These are phyloP conservation scores for Streptopelia turtur DNA, from an alignment of 2,797 vertebrate genomes.

Conservation along the genomic window DNA sequence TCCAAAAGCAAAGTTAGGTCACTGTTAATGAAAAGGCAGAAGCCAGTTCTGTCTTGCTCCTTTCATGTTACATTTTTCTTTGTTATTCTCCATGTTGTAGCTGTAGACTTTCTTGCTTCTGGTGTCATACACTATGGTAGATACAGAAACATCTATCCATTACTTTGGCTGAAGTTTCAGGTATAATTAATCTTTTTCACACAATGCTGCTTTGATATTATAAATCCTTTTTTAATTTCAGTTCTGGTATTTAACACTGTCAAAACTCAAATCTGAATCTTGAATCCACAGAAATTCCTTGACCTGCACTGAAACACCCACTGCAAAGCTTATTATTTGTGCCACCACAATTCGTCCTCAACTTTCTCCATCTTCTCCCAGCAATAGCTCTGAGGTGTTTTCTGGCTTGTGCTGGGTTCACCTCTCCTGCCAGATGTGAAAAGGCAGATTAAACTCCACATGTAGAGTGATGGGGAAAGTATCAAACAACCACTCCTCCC, in stretches of 20 bases:
- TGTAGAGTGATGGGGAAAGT: not conserved
- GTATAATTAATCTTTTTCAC: not conserved
- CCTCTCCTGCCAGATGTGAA: not conserved
- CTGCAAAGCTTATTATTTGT: not conserved
- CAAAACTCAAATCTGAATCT: not conserved
- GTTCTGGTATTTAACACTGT: not conserved
- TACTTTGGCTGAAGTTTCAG: not conserved
- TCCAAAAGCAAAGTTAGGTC: not conserved
- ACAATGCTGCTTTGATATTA: not conserved
- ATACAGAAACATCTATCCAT: not conserved
- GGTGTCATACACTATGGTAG: not conserved
- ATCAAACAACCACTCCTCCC: not conserved
- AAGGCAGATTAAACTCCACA: not conserved
- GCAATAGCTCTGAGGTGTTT: not conserved
- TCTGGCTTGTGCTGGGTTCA: not conserved
- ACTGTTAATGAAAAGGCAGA: not conserved
- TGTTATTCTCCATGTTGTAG: not conserved
- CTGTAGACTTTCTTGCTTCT: not conserved
- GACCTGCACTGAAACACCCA: not conserved
- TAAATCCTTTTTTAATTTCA: not conserved
- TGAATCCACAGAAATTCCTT: not conserved
- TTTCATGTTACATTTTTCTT: not conserved
- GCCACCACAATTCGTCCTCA: not conserved
- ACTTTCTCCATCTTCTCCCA: not conserved
- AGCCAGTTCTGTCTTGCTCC: not conserved